Percentiles rank a stretch among this genome's conserved stretches.
Evolutionary conservation across 2,113 vertebrate species (phyloP).

Genomic region (Sebastes fasciatus): DNA sequence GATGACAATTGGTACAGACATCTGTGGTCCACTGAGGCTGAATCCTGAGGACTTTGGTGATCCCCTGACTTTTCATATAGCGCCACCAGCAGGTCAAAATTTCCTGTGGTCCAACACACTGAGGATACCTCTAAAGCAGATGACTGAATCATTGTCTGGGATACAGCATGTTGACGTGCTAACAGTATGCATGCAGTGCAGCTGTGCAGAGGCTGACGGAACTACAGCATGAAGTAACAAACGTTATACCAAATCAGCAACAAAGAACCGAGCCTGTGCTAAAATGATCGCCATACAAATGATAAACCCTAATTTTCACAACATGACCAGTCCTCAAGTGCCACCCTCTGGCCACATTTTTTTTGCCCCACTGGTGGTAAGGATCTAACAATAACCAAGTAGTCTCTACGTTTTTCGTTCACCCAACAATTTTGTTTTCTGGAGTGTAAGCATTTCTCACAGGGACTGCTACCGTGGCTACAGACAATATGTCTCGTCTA

Average conservation of each 20-base stretch:
- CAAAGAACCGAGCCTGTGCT: not conserved
- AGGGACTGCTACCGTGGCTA: not conserved
- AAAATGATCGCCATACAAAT: not conserved
- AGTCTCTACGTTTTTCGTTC: not conserved
- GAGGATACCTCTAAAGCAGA: not conserved
- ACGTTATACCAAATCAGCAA: not conserved
- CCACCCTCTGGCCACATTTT: not conserved
- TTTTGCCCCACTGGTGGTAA: not conserved
- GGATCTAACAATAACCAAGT: not conserved
- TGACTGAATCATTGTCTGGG: not conserved
- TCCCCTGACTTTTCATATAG: not conserved
- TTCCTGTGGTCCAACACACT: not conserved
- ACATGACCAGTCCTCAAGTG: not conserved
- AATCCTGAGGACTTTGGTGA: slow-evolving; percentile 20
- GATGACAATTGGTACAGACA: not conserved
- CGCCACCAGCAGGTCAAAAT: not conserved
- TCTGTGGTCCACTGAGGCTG: not conserved
- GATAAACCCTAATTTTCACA: not conserved
- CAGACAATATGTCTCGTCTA: not conserved
- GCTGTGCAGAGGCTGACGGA: not conserved
- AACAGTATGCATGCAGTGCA: slow-evolving; percentile 30
- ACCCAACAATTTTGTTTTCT: not conserved
- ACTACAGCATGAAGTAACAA: not conserved
- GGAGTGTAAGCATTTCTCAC: slow-evolving; percentile 3
- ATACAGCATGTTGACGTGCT: slow-evolving; percentile 3